These are phyloP conservation scores for Dynastes hyllus DNA, from an alignment of 2,888 invertebrate genomes.

Conservation along the genomic window DNA sequence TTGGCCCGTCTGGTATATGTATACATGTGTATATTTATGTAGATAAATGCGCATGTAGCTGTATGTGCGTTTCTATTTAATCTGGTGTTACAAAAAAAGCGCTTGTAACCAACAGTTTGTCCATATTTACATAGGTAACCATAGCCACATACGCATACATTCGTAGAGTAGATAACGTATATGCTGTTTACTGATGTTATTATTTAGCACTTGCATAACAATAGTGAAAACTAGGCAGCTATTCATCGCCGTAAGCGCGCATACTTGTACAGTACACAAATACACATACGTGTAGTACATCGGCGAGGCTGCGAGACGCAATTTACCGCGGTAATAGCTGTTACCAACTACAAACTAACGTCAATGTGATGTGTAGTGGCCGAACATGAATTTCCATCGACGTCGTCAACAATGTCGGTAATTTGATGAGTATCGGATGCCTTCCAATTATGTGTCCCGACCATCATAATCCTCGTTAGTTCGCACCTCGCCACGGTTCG, in stretches of 20 bases:
- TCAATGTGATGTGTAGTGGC: slow-evolving; percentile 30
- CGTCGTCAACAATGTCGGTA: slow-evolving; percentile 42
- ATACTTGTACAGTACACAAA: background rate
- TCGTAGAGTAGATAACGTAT: slow-evolving; percentile 13
- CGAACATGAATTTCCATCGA: slow-evolving; percentile 44
- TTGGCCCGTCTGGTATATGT: too few relatives aligned
- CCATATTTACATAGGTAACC: too few relatives aligned
- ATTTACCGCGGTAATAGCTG: slow-evolving; percentile 30
- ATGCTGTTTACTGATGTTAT: slow-evolving; percentile 18
- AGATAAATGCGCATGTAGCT: too few relatives aligned
- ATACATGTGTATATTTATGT: too few relatives aligned
- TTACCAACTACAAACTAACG: slow-evolving; percentile 40
- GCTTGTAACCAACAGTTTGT: too few relatives aligned
- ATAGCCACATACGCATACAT: background rate
- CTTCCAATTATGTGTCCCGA: slow-evolving; percentile 44
- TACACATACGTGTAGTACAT: background rate
- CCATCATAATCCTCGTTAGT: slow-evolving; percentile 50
- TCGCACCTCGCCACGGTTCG: slow-evolving; percentile 44
- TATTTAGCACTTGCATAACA: slow-evolving; percentile 31
- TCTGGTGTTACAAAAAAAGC: too few relatives aligned
- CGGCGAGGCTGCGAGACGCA: slow-evolving; percentile 14
- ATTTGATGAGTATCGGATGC: slow-evolving; percentile 46
- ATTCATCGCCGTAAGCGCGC: slow-evolving; percentile 16
- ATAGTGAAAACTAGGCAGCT: slow-evolving; percentile 27
- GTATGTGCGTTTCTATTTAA: too few relatives aligned